A percentile compares a stretch with the other conserved stretches of the same genome.
Evolutionary conservation across 2,888 invertebrate genomes (phyloP).

Genomic region (Leptura quadrifasciata): DNA sequence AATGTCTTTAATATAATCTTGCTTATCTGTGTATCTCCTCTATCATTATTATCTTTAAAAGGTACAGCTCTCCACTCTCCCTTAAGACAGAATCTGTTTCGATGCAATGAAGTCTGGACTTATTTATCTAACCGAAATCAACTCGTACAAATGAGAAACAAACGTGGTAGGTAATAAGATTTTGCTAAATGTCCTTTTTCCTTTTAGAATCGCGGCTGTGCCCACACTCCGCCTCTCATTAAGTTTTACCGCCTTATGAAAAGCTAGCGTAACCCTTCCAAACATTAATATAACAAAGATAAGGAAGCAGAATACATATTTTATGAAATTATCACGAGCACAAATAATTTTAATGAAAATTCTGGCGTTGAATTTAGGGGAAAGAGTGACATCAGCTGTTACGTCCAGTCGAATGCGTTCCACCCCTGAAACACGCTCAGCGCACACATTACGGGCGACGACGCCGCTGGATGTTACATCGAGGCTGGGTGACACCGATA

Average conservation of each 20-base stretch:
- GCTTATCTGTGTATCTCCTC: not conserved
- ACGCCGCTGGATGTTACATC: conserved; percentile 42
- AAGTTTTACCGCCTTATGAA: conserved; percentile 50
- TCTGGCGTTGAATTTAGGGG: conserved; percentile 70
- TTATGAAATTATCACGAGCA: conserved; percentile 72
- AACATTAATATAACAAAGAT: conserved; percentile 66
- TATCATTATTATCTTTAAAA: not conserved
- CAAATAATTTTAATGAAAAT: conserved; percentile 75
- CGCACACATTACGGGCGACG: conserved; percentile 68
- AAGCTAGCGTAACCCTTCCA: conserved; percentile 57
- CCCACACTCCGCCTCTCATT: conserved; percentile 47
- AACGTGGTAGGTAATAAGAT: conserved; percentile 38
- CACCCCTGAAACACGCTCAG: conserved; percentile 71
- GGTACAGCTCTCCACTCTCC: not conserved
- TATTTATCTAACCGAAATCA: conserved; percentile 39
- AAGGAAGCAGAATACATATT: conserved; percentile 73
- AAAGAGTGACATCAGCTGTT: conserved; percentile 76
- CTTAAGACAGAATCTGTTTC: conserved; percentile 3
- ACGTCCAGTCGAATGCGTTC: conserved; percentile 74
- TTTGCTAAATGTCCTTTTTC: conserved; percentile 35
- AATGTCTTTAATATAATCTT: conserved; percentile 1
- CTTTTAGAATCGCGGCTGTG: not conserved
- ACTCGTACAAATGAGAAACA: conserved; percentile 32
- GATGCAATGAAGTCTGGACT: conserved; percentile 17
- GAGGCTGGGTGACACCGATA: conserved; percentile 13